Evolutionary conservation across 2,113 vertebrate genomes (phyloP).

Genomic region (Pteronura brasiliensis): DNA sequence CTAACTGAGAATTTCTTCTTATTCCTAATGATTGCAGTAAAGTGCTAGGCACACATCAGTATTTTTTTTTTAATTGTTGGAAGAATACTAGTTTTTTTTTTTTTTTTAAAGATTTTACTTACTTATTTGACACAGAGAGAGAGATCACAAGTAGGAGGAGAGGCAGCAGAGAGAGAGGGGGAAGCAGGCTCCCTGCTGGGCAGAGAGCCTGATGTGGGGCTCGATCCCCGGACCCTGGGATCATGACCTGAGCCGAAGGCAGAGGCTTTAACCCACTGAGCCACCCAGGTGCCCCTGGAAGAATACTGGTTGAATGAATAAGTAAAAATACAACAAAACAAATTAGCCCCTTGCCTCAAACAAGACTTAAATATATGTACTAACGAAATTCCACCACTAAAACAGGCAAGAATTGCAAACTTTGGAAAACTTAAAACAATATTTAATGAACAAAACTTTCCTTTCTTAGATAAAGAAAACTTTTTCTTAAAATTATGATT

Average conservation of each 20-base stretch:
- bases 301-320: not conserved
- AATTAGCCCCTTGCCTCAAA: not conserved
- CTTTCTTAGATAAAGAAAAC: constrained; percentile 19
- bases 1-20: constrained; percentile 2
- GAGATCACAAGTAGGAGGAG: no score
- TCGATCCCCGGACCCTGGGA: no score
- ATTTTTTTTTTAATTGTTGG: not conserved
- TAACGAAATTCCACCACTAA: not conserved
- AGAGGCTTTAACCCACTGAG: no score
- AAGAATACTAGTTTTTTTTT: not conserved
- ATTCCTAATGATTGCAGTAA: not conserved
- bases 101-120: no score
- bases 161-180: no score
- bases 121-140: no score
- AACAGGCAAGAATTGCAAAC: not conserved
- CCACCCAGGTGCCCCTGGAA: no score
- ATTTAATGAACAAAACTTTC: not conserved
- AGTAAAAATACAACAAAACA: not conserved
- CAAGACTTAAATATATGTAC: not conserved
- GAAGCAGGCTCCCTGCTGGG: no score
- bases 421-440: not conserved
- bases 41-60: not conserved
- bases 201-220: no score
- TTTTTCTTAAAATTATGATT: not conserved
- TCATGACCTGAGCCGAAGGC: no score